phyloP scores from a whole-genome alignment of 2,797 vertebrate genomes.

The Masticophis lateralis region DNA sequence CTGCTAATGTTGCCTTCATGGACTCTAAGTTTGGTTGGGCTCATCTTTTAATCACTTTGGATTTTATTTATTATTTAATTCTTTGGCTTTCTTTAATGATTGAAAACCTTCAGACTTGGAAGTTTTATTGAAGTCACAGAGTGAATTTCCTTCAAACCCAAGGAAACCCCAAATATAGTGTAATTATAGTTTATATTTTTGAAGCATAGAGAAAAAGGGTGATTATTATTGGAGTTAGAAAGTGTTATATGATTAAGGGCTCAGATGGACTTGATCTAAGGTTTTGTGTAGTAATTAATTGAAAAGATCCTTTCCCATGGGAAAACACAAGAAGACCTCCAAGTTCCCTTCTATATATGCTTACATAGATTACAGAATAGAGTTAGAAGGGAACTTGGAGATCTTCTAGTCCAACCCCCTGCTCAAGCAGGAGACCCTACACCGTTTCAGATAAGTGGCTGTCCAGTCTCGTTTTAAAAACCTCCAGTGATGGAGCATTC shows the following conservation, averaged over 20 bases:
- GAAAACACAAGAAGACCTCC: background rate
- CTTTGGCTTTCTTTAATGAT: background rate
- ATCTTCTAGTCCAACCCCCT: background rate
- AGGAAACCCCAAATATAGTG: background rate
- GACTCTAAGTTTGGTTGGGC: background rate
- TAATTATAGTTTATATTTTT: background rate
- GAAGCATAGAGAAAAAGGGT: background rate
- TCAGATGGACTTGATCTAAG: background rate
- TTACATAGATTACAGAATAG: too few relatives aligned
- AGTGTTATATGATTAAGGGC: background rate
- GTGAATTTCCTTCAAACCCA: background rate
- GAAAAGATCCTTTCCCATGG: background rate
- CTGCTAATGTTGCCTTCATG: background rate
- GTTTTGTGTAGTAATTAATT: background rate
- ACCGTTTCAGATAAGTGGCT: background rate
- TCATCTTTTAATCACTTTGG: background rate
- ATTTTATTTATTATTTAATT: background rate
- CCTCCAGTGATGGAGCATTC: too few relatives aligned
- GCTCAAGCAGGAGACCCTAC: too few relatives aligned
- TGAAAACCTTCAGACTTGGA: background rate
- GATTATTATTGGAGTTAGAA: background rate
- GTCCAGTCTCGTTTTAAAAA: background rate
- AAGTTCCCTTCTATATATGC: too few relatives aligned
- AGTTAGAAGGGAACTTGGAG: background rate
- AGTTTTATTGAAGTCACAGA: background rate